phyloP scores from a whole-genome alignment of 2,888 invertebrate genomes.

The Cosmorhoe ocellata region DNA sequence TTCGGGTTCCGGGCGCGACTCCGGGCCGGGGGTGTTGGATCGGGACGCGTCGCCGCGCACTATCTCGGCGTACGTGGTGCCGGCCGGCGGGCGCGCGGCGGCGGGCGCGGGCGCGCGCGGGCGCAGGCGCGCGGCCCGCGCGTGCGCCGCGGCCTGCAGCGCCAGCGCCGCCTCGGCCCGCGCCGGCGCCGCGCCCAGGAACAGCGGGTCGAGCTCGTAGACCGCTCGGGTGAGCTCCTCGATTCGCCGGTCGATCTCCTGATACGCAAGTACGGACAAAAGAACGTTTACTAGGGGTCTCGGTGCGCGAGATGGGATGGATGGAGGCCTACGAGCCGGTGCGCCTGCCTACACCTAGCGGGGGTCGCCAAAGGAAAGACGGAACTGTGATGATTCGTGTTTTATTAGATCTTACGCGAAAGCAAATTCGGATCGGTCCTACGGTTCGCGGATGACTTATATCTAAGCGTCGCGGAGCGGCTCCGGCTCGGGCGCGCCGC shows the following conservation, averaged over 20 bases:
- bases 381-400: slow-evolving; percentile 70
- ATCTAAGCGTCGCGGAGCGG: slow-evolving; percentile 84
- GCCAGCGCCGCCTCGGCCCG: slow-evolving; percentile 72
- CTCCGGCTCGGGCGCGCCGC: slow-evolving; percentile 92
- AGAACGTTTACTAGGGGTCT: slow-evolving; percentile 72
- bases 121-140: slow-evolving; percentile 45
- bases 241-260: slow-evolving; percentile 88
- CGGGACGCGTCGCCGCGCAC: slow-evolving; percentile 83
- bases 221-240: slow-evolving; percentile 87
- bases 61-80: slow-evolving; percentile 90
- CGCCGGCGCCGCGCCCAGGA: slow-evolving; percentile 81
- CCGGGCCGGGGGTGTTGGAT: slow-evolving; percentile 58
- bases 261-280: slow-evolving; percentile 83
- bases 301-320: slow-evolving; percentile 46
- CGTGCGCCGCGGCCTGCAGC: slow-evolving; percentile 71
- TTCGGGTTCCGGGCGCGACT: slow-evolving; percentile 49
- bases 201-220: slow-evolving; percentile 87
- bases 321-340: slow-evolving; percentile 7
- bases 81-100: slow-evolving; percentile 77
- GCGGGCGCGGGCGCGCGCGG: slow-evolving; percentile 39
- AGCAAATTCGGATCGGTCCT: slow-evolving; percentile 52
- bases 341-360: slow-evolving; percentile 36
- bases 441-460: slow-evolving; percentile 50
- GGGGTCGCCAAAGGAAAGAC: slow-evolving; percentile 66
- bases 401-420: slow-evolving; percentile 58